Conservation (phyloP, 1,140 invertebrate genomes). For the Grapholita molesta region DNA sequence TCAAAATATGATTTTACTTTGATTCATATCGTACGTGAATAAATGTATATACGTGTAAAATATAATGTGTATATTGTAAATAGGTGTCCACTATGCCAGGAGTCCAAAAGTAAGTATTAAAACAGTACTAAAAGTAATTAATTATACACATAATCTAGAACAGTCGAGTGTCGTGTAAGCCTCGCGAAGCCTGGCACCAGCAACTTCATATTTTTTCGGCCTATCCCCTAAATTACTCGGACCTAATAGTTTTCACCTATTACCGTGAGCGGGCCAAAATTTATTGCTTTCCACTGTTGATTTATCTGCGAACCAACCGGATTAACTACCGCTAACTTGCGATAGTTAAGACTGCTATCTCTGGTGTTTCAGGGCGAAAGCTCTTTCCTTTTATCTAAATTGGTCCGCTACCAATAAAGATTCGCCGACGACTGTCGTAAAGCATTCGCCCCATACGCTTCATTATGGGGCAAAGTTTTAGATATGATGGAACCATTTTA, state of each 20-base stretch:
- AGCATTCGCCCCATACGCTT: constrained; percentile 76
- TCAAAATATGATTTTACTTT: too few species aligned
- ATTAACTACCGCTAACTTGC: constrained; percentile 77
- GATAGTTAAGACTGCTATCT: constrained; percentile 77
- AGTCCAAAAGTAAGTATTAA: too few species aligned
- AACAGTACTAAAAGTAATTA: too few species aligned
- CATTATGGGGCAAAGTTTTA: constrained; percentile 77
- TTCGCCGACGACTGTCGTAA: constrained; percentile 73
- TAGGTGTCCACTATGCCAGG: too few species aligned
- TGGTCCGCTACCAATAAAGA: constrained; percentile 77
- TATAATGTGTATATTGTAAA: too few species aligned
- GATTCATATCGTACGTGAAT: too few species aligned
- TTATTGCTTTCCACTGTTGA: constrained; percentile 75
- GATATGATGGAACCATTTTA: constrained; percentile 77
- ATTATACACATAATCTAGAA: not conserved
- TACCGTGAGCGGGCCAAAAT: constrained; percentile 63
- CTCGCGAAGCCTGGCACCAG: constrained; percentile 31
- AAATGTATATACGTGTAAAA: too few species aligned
- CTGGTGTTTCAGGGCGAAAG: constrained; percentile 71
- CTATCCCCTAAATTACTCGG: constrained; percentile 61
- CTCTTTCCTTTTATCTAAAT: constrained; percentile 78
- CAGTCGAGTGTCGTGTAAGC: not conserved
- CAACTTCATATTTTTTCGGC: constrained; percentile 64
- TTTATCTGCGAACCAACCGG: constrained; percentile 68
- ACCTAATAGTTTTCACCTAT: constrained; percentile 77